Conservation (phyloP, 2,888 invertebrate species). For the Polydrusus cervinus region DNA sequence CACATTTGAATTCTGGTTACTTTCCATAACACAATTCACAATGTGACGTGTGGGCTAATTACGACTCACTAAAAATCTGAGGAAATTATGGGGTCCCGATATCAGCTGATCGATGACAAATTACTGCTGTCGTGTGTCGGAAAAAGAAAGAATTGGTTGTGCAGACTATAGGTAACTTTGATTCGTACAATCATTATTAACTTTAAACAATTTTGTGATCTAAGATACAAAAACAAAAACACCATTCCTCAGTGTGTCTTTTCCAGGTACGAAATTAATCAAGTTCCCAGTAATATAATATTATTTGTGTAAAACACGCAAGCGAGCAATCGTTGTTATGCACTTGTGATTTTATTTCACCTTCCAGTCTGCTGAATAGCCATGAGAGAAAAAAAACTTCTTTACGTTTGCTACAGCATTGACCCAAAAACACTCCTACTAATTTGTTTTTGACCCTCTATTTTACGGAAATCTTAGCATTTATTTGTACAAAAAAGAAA, state of each 20-base stretch:
- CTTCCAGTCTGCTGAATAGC: background rate
- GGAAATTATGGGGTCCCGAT: too few relatives aligned
- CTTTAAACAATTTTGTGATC: background rate
- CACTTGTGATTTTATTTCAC: constrained; percentile 1
- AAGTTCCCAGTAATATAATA: background rate
- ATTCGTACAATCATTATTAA: too few relatives aligned
- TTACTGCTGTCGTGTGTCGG: too few relatives aligned
- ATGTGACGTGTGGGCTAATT: too few relatives aligned
- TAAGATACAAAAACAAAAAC: background rate
- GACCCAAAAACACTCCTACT: constrained; percentile 6
- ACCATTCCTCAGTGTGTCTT: background rate
- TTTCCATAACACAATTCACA: too few relatives aligned
- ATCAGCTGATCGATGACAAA: too few relatives aligned
- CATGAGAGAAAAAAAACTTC: background rate
- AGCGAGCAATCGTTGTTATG: background rate
- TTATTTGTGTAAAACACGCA: background rate
- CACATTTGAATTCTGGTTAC: too few relatives aligned
- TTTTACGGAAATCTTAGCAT: background rate
- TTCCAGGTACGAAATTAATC: background rate
- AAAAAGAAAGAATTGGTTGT: too few relatives aligned
- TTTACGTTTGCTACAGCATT: constrained; percentile 4
- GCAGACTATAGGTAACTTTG: too few relatives aligned
- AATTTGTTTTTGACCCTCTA: constrained; percentile 1
- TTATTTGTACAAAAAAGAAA: background rate
- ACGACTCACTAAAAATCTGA: too few relatives aligned